phyloP scores from a whole-genome alignment of 1,140 invertebrate genomes.

The Eufriesea mexicana region DNA sequence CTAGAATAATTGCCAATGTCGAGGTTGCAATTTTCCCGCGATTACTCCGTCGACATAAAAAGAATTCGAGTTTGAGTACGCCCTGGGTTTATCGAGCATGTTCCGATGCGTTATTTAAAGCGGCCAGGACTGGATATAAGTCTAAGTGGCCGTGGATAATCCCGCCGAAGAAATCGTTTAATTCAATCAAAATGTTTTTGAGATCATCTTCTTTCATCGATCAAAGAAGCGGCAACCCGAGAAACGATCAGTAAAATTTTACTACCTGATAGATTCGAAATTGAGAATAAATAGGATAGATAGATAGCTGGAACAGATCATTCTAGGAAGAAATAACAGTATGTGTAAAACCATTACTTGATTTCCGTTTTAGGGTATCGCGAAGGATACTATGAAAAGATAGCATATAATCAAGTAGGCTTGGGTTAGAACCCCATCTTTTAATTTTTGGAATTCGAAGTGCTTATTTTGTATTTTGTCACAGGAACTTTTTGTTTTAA shows the following conservation, averaged over 20 bases:
- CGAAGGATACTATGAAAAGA: no score
- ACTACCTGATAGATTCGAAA: neutral
- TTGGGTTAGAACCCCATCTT: no score
- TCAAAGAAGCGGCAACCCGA: neutral
- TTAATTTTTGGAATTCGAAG: no score
- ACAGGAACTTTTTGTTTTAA: no score
- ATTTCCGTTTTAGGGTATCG: no score
- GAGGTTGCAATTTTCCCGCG: neutral
- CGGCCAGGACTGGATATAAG: neutral
- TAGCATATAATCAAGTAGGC: no score
- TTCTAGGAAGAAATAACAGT: neutral
- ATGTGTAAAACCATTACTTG: no score
- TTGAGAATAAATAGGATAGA: neutral
- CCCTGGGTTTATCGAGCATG: neutral
- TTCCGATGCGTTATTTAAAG: neutral
- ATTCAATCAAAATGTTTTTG: neutral
- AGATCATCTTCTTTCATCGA: neutral
- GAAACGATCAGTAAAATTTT: neutral
- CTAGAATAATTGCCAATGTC: neutral
- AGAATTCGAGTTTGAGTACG: neutral
- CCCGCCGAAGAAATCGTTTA: no score
- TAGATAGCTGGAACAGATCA: no score
- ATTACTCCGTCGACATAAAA: neutral
- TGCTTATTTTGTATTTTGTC: no score
- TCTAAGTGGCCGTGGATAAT: neutral